Base-by-base conservation (phyloP, 2,797 vertebrate genomes). In the Spinibarbus caldwelli region DNA sequence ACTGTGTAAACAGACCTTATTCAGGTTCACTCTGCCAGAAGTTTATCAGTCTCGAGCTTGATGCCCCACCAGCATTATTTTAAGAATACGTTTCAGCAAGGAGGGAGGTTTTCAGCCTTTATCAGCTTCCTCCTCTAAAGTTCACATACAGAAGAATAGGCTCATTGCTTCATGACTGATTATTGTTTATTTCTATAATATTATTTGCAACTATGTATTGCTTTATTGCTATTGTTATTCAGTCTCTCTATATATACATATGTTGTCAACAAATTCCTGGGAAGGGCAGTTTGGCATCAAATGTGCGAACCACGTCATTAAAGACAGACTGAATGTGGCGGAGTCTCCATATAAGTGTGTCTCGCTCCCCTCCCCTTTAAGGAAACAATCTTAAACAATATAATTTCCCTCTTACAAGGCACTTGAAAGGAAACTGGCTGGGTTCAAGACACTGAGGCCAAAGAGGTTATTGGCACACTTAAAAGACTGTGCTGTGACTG, bases 311-410 rank as follows among this genome's bases (percentile, higher is more conserved):
- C 26, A 29, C 14, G 34, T 23, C 45, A 36, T 68, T 52, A 75
- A 21, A 86, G 80, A 73, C 71, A 47, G 77, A 31, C 68, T 82
- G 78, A 73, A 73, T 31, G 41, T 26, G n/a, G 57, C 26, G 66
- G 82, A 89, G 87, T 34, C 88, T 59, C 36, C 19, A 21, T 85
- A 49, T 83, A 64, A 43, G 52, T 26, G n/a, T 6, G 59, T 85
- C 66, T 70, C 47, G 78, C 64, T 87, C 75, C 64, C 78, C 80
- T 90, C 79, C 88, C 36, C 70, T 54, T 64, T 38, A 80, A 90
- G 90, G 90, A 92, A 91, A 82, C 84, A 89, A 91, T 92, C 84
- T 80, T 75, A 86, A 90, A 91, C 89, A 92, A 91, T 90, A 92
- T 90, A 8, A 91, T 91, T 91, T 91, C 89, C 91, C 88, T 87